Evolutionary conservation across 2,113 vertebrate genomes (phyloP), one percentile per base, ranked within the genome.

Genomic region (Melanerpes formicivorus): DNA sequence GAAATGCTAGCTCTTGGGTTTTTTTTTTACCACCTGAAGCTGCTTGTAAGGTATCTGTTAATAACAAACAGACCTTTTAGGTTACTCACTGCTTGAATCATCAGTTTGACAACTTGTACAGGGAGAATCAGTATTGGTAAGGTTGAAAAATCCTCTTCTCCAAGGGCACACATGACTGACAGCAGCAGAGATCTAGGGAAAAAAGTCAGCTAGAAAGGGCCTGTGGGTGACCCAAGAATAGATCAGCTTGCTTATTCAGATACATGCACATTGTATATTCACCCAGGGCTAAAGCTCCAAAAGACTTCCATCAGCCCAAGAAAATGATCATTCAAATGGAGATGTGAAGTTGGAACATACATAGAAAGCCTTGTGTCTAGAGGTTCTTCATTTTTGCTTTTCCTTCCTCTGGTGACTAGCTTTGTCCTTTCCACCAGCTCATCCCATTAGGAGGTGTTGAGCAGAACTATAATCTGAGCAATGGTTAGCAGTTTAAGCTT

Each of bases 211-310:
- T 55, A 66, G n/a, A 80, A 83, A 83, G 22, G 11, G 52, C 69
- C 72, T 40, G 19, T 77, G 79, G 59, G 75, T 73, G 40, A 82
- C 76, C 40, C 69, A 85, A 66, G 75, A 87, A 95, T 23, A 90
- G 55, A 87, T 44, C 44, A 65, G 22, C 55, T 40, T 40, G 40
- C 21, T 87, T 59, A n/a, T 40, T 74, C 76, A 90, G 23, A 81
- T 59, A 4, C 3, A 18, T 5, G 23, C 55, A 22, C 18, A 19
- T 5, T 29, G 18, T 42, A 63, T 7, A 42, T 21, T 48, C 32
- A 87, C 40, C 29, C 16, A 56, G 73, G 40, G 59, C 78, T 80
- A 84, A 30, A 10, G 16, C 30, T 76, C 48, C 44, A 84, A 54
- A 34, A 42, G 6, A 9, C 11, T 60, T 59, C n/a, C n/a, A 60